Evolutionary conservation across 2,113 vertebrate genomes (phyloP), one percentile per base, ranked within the genome.

Genomic region (Crotophaga sulcirostris): DNA sequence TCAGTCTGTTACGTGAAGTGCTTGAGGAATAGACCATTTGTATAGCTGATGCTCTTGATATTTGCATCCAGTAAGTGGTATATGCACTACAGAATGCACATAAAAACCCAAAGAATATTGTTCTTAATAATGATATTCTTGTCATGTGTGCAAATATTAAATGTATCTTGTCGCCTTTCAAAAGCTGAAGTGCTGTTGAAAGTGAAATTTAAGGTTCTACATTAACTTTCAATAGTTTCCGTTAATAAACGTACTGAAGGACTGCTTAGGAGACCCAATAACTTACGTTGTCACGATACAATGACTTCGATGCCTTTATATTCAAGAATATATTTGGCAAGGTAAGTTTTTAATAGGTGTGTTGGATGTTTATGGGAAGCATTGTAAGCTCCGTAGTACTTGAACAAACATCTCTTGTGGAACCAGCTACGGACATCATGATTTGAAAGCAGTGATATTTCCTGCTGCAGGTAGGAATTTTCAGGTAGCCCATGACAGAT

Each of bases 81-180:
- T 0, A 36, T 79, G 60, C 3, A 2, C 28, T n/a, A 26, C 38
- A 31, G 82, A 77, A 38, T 83, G 99, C 99, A 99, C 98, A 98
- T 97, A 97, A 98, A 98, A 97, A 99, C 98, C 98, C 98, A 98
- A 99, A 98, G 98, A 89, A 96, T 96, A 77, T 94, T 86, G 91
- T 96, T 97, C 63, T 60, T 36, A 3, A 56, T 96, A 98, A 96
- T 83, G 64, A 98, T 78, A 95, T 97, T 98, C 97, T 97, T 98
- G 97, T 98, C 95, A 84, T 97, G 92, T 96, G 98, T 99, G 99
- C 99, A 59, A 8, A 99, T 91, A 99, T 83, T 52, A 98, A 89
- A 26, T 23, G 98, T 73, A 96, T 97, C 98, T 98, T 95, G 99
- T 99, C 99, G 99, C 99, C 99, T 99, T 99, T 99, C 97, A 91